These are phyloP conservation scores for Drosophila kanapiae DNA, from an alignment of 1,140 invertebrate genomes.

Conservation along the genomic window DNA sequence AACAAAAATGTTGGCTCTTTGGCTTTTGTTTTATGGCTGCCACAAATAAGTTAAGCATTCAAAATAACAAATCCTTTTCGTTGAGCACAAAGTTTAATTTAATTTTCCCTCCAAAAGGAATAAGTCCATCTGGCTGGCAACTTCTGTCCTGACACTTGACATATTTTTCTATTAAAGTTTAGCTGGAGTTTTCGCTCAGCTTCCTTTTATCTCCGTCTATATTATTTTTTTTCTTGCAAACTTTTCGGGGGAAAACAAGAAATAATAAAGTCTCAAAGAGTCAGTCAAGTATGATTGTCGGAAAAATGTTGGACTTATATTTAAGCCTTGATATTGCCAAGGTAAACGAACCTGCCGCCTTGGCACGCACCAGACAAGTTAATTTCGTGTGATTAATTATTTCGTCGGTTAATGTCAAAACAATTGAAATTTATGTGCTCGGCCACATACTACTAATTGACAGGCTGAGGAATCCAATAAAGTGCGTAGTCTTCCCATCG, in stretches of 20 bases:
- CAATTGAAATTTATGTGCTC: slow-evolving; percentile 56
- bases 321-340: slow-evolving; percentile 5
- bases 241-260: slow-evolving; percentile 4
- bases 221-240: not conserved
- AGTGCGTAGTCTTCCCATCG: not conserved
- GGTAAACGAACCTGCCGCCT: slow-evolving; percentile 21
- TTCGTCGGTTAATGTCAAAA: slow-evolving; percentile 52
- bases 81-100: slow-evolving; percentile 35
- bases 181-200: slow-evolving; percentile 1
- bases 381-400: slow-evolving; percentile 55
- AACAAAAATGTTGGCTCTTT: slow-evolving; percentile 40
- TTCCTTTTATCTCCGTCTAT: not conserved
- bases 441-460: slow-evolving; percentile 42
- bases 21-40: slow-evolving; percentile 38
- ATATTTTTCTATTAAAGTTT: slow-evolving; percentile 49
- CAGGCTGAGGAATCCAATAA: slow-evolving; percentile 41
- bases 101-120: slow-evolving; percentile 19
- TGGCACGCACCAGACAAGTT: slow-evolving; percentile 54
- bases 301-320: slow-evolving; percentile 12
- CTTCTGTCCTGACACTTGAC: slow-evolving; percentile 33
- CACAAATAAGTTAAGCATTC: slow-evolving; percentile 42
- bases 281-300: not conserved
- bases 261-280: slow-evolving; percentile 15
- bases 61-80: slow-evolving; percentile 38
- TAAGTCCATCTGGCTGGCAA: not conserved